These are phyloP conservation scores for Acrobasis consociella DNA, from an alignment of 2,888 invertebrate species.

Conservation along the genomic window DNA sequence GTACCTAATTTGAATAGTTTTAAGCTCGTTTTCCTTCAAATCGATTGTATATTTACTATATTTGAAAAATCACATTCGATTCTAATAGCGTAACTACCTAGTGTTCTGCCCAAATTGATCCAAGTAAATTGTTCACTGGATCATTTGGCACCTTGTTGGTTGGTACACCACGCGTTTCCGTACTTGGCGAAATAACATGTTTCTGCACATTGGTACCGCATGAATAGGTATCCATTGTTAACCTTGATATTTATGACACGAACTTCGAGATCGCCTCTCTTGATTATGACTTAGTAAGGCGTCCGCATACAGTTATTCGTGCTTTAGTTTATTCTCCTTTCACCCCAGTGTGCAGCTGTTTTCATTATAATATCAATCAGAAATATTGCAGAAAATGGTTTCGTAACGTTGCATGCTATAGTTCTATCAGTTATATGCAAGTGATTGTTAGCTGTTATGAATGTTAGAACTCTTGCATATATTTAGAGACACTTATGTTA, in stretches of 20 bases:
- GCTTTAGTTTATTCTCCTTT: conserved; percentile 22
- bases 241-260: conserved; percentile 66
- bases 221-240: conserved; percentile 54
- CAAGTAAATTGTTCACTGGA: not conserved
- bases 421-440: not conserved
- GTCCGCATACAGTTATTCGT: conserved; percentile 23
- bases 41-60: too few relatives aligned
- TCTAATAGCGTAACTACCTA: not conserved
- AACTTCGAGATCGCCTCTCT: conserved; percentile 51
- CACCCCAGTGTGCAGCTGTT: conserved; percentile 16
- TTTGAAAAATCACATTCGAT: not conserved
- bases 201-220: conserved; percentile 37
- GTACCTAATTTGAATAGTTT: conserved; percentile 2
- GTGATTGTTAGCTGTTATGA: not conserved
- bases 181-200: conserved; percentile 11
- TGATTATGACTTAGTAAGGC: conserved; percentile 37
- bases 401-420: conserved; percentile 8
- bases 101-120: not conserved
- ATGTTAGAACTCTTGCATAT: not conserved
- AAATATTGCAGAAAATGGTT: conserved; percentile 10
- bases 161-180: conserved; percentile 11
- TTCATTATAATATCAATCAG: conserved; percentile 21
- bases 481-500: too few relatives aligned
- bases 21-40: not conserved
- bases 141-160: conserved; percentile 13